A percentile compares a stretch with the other conserved stretches of the same genome.
Evolutionary conservation across 2,797 vertebrate species (phyloP).

Genomic region (Acanthornis magna): DNA sequence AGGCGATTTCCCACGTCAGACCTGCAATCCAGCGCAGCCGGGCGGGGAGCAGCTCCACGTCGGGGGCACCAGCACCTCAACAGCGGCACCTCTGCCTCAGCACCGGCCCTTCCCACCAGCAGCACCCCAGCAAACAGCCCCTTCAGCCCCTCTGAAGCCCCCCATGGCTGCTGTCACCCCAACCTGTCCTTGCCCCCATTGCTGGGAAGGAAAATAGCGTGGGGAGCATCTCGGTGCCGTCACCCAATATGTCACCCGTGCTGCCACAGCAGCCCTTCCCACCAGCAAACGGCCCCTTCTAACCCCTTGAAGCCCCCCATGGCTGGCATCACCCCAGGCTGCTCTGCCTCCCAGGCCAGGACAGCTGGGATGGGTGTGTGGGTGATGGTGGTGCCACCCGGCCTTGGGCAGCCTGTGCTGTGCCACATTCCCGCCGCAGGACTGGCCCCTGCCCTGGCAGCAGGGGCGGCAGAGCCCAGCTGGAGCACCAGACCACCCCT

Average conservation of each 20-base stretch:
- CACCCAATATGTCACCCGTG: neutral
- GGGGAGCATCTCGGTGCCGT: neutral
- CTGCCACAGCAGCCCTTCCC: neutral
- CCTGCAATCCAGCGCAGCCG: conserved; percentile 11
- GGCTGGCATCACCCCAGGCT: neutral
- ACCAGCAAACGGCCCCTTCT: too few species aligned
- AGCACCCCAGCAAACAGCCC: neutral
- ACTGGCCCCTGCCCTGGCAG: neutral
- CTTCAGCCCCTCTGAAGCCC: neutral
- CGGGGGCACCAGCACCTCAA: neutral
- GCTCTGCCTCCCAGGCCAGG: neutral
- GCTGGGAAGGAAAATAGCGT: neutral
- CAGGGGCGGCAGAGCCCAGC: neutral
- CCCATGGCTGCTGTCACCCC: neutral
- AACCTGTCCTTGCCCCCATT: neutral
- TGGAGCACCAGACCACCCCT: neutral
- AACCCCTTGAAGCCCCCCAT: neutral
- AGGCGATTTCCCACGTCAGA: conserved; percentile 47
- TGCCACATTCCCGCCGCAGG: rapidly evolving
- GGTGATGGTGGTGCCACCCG: rapidly evolving
- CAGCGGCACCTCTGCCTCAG: neutral
- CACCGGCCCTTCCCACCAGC: neutral
- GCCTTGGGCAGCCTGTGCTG: neutral
- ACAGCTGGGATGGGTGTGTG: rapidly evolving
- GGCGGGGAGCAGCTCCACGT: neutral